Evolutionary conservation across 2,888 invertebrate genomes (phyloP).

Genomic region (Beris morrisii): DNA sequence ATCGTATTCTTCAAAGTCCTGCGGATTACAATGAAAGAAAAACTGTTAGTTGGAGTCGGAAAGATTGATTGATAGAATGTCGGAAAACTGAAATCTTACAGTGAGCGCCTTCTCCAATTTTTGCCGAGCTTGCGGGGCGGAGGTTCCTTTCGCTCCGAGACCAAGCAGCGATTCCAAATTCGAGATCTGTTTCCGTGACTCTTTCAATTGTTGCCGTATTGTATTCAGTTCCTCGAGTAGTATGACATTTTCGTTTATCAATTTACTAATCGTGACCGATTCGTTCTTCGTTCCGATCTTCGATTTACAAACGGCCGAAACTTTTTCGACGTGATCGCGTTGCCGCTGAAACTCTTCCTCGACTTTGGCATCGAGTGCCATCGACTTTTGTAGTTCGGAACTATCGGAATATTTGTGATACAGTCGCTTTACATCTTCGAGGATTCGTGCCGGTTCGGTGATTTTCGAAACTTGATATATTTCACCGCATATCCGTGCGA

Average conservation of each 20-base stretch:
- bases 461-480: constrained; percentile 78
- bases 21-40: constrained; percentile 14
- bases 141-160: constrained; percentile 61
- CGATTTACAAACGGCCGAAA: constrained; percentile 18
- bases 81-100: constrained; percentile 42
- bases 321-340: constrained; percentile 74
- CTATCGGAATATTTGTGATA: constrained; percentile 68
- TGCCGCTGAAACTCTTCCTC: constrained; percentile 78
- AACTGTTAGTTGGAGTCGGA: neutral
- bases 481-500: constrained; percentile 79
- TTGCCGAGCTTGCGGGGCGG: constrained; percentile 64
- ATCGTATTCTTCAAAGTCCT: constrained; percentile 59
- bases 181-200: constrained; percentile 65
- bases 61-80: neutral
- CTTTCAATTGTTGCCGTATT: constrained; percentile 69
- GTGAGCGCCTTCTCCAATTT: constrained; percentile 66
- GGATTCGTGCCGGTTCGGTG: constrained; percentile 65
- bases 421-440: constrained; percentile 48
- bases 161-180: constrained; percentile 75
- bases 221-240: constrained; percentile 78
- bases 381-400: constrained; percentile 67
- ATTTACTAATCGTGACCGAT: constrained; percentile 60
- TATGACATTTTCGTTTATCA: constrained; percentile 76
- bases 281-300: constrained; percentile 40
- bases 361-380: constrained; percentile 70